Conservation (phyloP, 2,797 vertebrate species). For the Channallabes apus region DNA sequence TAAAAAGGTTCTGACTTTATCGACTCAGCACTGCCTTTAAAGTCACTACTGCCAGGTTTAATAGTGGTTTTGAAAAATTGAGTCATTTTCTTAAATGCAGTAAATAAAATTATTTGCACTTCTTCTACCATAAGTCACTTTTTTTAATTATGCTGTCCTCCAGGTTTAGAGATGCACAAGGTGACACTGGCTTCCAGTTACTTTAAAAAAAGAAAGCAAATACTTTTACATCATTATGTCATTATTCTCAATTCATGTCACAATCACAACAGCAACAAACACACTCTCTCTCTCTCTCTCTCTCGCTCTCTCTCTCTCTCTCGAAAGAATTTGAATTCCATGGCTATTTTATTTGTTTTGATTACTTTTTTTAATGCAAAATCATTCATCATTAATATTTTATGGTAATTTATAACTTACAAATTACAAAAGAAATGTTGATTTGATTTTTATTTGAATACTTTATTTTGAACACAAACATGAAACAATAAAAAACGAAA, state of each 20-base stretch:
- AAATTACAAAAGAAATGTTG: too few species aligned
- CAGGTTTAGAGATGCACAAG: not conserved
- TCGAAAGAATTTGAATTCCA: not conserved
- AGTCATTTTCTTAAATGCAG: not conserved
- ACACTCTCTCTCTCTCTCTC: not conserved
- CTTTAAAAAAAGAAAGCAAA: not conserved
- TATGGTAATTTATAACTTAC: too few species aligned
- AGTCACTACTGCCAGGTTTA: constrained; percentile 18
- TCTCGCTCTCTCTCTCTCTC: too few species aligned
- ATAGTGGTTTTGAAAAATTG: not conserved
- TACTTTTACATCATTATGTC: not conserved
- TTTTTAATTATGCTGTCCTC: not conserved
- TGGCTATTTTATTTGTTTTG: too few species aligned
- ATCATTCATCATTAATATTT: too few species aligned
- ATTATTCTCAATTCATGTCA: not conserved
- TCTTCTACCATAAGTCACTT: not conserved
- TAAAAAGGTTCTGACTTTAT: not conserved
- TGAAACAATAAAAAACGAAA: too few species aligned
- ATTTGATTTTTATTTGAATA: too few species aligned
- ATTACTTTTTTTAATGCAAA: too few species aligned
- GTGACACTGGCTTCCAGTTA: not conserved
- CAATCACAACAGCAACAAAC: not conserved
- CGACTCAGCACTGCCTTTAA: not conserved
- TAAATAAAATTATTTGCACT: not conserved
- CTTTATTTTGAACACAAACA: too few species aligned